Evolutionary conservation across 1,140 invertebrate species (phyloP), one percentile per base, ranked within the genome.

Genomic region (Drosophila seguyi): DNA sequence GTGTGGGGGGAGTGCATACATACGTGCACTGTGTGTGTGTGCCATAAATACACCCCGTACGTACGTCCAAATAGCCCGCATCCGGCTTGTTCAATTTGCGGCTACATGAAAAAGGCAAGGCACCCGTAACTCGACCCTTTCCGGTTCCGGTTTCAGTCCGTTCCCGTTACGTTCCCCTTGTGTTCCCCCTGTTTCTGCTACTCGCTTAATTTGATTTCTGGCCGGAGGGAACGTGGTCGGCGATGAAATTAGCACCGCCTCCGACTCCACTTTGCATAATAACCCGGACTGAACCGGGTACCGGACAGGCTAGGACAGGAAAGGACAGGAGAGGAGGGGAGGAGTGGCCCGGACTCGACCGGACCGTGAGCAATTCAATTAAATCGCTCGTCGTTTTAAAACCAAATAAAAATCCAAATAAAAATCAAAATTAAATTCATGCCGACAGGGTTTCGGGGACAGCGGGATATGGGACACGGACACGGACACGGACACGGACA

Each of bases 391-490:
- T 52, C 81, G 71, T 65, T 84, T 84, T 69, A 83, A 82, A 82
- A 76, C 60, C 73, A 50, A 72, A 82, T 77, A 80, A 82, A 81
- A 81, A 81, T 50, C 57, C 60, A 83, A 79, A 84, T 84, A 83
- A 83, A 83, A 84, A 83, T 84, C 81, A 84, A 84, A 83, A 83
- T 83, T 80, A 83, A 83, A 83, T 84, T 83, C 81, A 83, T 76
- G 60, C 65, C 41, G 44, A 31, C 47, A 59, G 76, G 58, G 59
- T 56, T 67, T 48, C 27, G 22, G n/a, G 58, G 27, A 42, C 27
- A 29, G 16, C 7, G 39, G 39, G 8, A 41, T 41, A 39, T 61
- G 34, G 45, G 20, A n/a, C 16, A 31, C 27, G 39, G 31, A 20
- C 18, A 44, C 14, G 7, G 13, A 4, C 6, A 3, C n/a, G 6